Conservation (phyloP, 2,888 invertebrate species). For the Sepioteuthis lessoniana region DNA sequence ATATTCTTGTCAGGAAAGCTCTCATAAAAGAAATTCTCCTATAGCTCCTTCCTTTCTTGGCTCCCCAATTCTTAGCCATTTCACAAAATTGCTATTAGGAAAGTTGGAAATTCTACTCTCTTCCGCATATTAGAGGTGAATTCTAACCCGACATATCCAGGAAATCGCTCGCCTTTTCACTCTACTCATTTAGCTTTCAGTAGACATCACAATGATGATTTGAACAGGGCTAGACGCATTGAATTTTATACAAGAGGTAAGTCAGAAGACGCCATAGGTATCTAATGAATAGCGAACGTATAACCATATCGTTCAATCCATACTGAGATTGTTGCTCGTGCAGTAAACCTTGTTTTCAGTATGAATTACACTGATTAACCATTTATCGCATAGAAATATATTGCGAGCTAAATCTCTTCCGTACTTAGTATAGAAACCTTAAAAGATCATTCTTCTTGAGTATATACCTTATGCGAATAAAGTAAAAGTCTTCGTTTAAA, state of each 20-base stretch:
- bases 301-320: background rate
- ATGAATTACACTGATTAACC: too few species aligned
- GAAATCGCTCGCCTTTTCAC: background rate
- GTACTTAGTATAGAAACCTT: too few species aligned
- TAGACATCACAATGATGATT: background rate
- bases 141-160: background rate
- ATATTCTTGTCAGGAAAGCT: constrained; percentile 17
- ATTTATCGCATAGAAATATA: too few species aligned
- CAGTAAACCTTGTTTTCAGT: too few species aligned
- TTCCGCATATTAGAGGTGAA: background rate
- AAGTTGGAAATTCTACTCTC: background rate
- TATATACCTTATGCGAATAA: too few species aligned
- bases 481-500: too few species aligned
- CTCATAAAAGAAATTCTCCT: constrained; percentile 1
- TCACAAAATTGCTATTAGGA: background rate
- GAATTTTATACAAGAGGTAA: background rate
- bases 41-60: background rate
- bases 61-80: background rate
- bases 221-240: background rate
- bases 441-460: too few species aligned
- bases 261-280: background rate
- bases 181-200: background rate
- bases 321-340: background rate
- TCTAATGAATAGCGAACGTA: background rate
- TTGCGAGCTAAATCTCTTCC: too few species aligned